Base-by-base conservation (phyloP, 1,140 invertebrate species). In the Zelostemma sp. region DNA sequence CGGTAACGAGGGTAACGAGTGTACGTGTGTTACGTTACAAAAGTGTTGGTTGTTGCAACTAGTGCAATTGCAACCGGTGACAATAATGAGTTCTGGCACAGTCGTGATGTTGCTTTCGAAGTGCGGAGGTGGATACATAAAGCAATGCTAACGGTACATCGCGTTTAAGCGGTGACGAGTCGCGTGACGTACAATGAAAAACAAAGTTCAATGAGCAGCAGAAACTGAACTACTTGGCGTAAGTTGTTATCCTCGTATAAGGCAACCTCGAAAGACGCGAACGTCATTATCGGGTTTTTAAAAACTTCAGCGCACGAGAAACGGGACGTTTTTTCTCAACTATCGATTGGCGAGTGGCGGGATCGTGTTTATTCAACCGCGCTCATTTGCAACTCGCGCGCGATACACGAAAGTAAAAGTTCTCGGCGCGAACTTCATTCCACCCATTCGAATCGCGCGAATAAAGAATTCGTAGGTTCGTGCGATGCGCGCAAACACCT, bases 401-500 rank as follows among this genome's bases (percentile, higher is more conserved):
- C 8, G 1, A 16, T 15, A 8, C 41, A 1, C 17, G 17, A 16
- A 43, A 16, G 14, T 6, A 43, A 8, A 43, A 43, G 35, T 15
- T 40, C n/a, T n/a, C n/a, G 35, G 11, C 35, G 45, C 21, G 21
- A 3, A 25, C 21, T n/a, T n/a, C n/a, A n/a, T n/a, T n/a, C n/a
- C n/a, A n/a, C n/a, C n/a, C n/a, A n/a, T n/a, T n/a, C n/a, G n/a
- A n/a, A n/a, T n/a, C 1, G 18, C 21, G 6, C 45, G 18, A n/a
- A 47, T 11, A 11, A 19, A 12, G 21, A 61, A 50, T 63, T 64
- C 47, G n/a, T n/a, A n/a, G n/a, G n/a, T n/a, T n/a, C n/a, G n/a
- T n/a, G n/a, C n/a, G n/a, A n/a, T n/a, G n/a, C n/a, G n/a, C 57
- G 48, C 64, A 57, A 61, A 67, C 64, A 67, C 57, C 64, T 67